A percentile compares a stretch with the other conserved stretches of the same genome.
Conservation (phyloP, 92 coral and sea anemone species). For the Bergia puertoricense region DNA sequence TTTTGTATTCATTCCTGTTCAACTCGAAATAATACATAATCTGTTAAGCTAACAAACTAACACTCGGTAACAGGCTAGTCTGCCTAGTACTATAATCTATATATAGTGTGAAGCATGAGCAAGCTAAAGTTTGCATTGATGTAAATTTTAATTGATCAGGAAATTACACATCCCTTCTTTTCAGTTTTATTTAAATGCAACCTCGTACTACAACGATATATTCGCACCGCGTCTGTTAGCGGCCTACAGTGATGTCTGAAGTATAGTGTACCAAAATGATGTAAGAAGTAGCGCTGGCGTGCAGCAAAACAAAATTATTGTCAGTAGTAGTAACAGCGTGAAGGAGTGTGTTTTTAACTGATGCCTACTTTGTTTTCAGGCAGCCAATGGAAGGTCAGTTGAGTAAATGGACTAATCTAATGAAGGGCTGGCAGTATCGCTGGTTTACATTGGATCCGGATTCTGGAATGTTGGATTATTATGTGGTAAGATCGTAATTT, state of each 20-base stretch:
- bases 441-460: conserved; percentile 96
- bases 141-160: background rate
- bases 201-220: too few relatives aligned
- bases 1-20: background rate
- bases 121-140: background rate
- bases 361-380: conserved; percentile 44
- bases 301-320: too few relatives aligned
- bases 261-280: too few relatives aligned
- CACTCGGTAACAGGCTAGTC: too few relatives aligned
- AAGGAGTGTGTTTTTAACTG: background rate
- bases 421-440: conserved; percentile 98
- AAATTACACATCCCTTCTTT: too few relatives aligned
- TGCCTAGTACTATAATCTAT: too few relatives aligned
- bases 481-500: conserved; percentile 68
- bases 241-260: too few relatives aligned
- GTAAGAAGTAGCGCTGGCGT: too few relatives aligned
- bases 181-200: too few relatives aligned
- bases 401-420: conserved; percentile 96
- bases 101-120: background rate
- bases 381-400: conserved; percentile 96
- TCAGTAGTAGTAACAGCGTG: background rate
- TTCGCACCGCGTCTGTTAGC: too few relatives aligned
- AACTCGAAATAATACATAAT: background rate
- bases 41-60: background rate
- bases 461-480: conserved; percentile 89